phyloP scores from a whole-genome alignment of 2,113 vertebrate genomes.

The Rhinoptilus africanus region DNA sequence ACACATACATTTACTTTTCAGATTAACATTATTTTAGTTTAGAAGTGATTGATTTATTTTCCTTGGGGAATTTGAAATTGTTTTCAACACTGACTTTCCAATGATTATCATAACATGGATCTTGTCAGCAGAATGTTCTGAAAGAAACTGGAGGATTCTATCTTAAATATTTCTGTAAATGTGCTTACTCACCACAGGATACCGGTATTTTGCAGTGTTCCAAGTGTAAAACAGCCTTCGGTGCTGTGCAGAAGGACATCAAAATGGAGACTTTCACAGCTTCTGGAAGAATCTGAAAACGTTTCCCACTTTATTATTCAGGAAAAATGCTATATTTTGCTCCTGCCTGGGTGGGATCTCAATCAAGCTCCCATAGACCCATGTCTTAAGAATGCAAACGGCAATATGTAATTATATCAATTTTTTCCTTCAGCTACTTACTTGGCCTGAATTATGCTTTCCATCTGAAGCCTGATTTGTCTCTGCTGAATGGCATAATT shows the following conservation, averaged over 20 bases:
- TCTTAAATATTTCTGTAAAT: background rate
- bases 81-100: background rate
- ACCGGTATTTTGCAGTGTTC: background rate
- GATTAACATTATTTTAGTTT: background rate
- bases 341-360: background rate
- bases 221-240: background rate
- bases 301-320: background rate
- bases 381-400: background rate
- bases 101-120: background rate
- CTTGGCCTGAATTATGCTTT: conserved; percentile 1
- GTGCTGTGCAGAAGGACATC: background rate
- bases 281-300: background rate
- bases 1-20: background rate
- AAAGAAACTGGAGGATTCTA: background rate
- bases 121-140: background rate
- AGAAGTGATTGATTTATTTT: background rate
- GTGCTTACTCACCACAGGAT: background rate
- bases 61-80: background rate
- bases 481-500: background rate
- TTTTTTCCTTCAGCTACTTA: background rate
- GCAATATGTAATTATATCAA: background rate
- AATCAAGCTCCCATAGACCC: background rate
- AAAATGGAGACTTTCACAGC: background rate
- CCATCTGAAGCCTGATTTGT: background rate
- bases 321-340: background rate